Evolutionary conservation across 1,140 invertebrate genomes (phyloP).

Genomic region (Drosophila nikananu): DNA sequence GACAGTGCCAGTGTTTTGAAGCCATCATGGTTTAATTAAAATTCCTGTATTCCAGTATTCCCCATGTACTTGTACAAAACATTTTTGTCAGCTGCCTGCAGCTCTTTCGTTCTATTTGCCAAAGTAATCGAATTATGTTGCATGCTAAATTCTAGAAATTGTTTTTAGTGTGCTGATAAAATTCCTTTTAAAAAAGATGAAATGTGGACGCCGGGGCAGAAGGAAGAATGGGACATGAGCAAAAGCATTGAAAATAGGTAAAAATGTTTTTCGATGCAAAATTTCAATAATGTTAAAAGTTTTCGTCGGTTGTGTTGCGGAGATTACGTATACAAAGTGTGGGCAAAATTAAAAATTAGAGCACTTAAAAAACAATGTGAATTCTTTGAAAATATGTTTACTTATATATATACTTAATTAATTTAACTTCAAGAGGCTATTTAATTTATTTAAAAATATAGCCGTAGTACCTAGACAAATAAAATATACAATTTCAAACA

Average conservation of each 20-base stretch:
- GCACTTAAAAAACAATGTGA: neutral
- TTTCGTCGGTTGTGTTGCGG: neutral
- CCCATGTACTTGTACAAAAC: neutral
- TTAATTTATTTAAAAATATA: no score
- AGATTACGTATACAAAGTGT: neutral
- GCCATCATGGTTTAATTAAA: conserved; percentile 68
- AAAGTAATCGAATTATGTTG: conserved; percentile 53
- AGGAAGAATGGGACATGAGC: neutral
- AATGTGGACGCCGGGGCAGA: neutral
- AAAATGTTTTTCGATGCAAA: conserved; percentile 13
- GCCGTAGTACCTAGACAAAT: no score
- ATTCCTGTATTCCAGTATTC: conserved; percentile 55
- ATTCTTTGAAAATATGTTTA: no score
- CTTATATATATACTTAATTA: neutral
- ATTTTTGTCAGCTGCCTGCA: conserved; percentile 35
- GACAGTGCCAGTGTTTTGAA: conserved; percentile 23
- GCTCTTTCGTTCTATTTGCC: conserved; percentile 29
- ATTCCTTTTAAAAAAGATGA: conserved; percentile 26
- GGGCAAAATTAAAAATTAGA: neutral
- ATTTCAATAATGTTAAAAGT: conserved; percentile 21
- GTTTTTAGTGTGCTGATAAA: conserved; percentile 30
- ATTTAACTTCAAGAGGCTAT: neutral
- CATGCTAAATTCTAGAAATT: conserved; percentile 30
- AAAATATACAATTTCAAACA: neutral
- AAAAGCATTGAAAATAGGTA: conserved; percentile 3